Evolutionary conservation across 2,888 invertebrate genomes (phyloP).

Genomic region (Cremastinae sp.): DNA sequence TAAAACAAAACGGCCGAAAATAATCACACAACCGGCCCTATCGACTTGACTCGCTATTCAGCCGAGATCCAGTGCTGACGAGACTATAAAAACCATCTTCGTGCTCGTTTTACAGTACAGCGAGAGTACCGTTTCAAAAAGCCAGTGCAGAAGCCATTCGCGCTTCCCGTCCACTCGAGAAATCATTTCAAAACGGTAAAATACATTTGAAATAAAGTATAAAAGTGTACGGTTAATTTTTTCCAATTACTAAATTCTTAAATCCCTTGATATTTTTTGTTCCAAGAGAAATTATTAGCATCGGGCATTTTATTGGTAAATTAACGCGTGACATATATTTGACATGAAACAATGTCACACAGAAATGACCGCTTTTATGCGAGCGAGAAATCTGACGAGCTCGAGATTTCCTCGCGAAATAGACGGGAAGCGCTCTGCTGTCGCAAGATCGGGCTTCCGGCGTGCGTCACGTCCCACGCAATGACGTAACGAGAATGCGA

Average conservation of each 20-base stretch:
- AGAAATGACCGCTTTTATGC: neutral
- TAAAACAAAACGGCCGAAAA: slow-evolving; percentile 79
- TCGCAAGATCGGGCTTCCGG: slow-evolving; percentile 57
- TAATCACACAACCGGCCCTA: slow-evolving; percentile 77
- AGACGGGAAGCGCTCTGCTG: slow-evolving; percentile 52
- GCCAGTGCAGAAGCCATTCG: slow-evolving; percentile 33
- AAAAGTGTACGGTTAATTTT: too few species aligned
- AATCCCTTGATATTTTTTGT: too few species aligned
- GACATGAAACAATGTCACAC: too few species aligned
- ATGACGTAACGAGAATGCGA: slow-evolving; percentile 58
- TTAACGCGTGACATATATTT: too few species aligned
- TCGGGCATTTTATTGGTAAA: too few species aligned
- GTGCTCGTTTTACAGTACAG: slow-evolving; percentile 36
- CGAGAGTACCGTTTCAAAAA: slow-evolving; percentile 27
- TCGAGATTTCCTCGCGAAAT: slow-evolving; percentile 26
- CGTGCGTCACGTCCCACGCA: slow-evolving; percentile 58
- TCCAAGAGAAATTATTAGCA: too few species aligned
- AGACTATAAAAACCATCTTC: slow-evolving; percentile 36
- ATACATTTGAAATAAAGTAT: too few species aligned
- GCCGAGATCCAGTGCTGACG: slow-evolving; percentile 54
- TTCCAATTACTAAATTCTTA: too few species aligned
- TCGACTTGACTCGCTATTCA: slow-evolving; percentile 64
- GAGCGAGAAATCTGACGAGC: neutral
- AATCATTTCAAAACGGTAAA: neutral
- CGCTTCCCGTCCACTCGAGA: slow-evolving; percentile 13